phyloP scores from a whole-genome alignment of 23 tunicate genomes.

The Ascidia mentula region DNA sequence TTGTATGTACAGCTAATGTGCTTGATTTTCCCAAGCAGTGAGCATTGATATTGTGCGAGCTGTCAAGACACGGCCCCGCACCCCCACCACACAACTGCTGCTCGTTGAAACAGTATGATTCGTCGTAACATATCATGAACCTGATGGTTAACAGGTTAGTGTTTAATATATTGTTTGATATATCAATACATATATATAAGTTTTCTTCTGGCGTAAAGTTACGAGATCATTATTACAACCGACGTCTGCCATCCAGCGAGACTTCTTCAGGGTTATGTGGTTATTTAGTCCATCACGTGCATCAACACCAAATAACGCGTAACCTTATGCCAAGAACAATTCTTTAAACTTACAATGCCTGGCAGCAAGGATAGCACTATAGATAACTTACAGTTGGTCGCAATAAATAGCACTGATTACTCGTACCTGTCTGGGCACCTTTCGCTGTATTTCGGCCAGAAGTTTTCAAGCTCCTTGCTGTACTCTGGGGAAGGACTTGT shows the following conservation, averaged over 20 bases:
- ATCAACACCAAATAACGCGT: too few relatives aligned
- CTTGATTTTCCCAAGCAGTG: constrained; percentile 34
- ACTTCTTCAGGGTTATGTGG: too few relatives aligned
- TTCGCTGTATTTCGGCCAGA: constrained; percentile 26
- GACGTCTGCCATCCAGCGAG: neutral
- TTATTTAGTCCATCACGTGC: too few relatives aligned
- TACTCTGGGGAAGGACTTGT: constrained; percentile 38
- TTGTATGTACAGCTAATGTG: neutral
- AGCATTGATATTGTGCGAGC: constrained; percentile 52
- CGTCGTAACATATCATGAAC: constrained; percentile 43
- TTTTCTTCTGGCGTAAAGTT: neutral
- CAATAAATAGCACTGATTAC: neutral
- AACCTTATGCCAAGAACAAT: too few relatives aligned
- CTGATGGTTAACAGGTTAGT: neutral
- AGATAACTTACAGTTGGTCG: too few relatives aligned
- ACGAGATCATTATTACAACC: neutral
- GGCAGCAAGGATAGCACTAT: too few relatives aligned
- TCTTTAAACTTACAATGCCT: too few relatives aligned
- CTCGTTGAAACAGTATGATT: constrained; percentile 41
- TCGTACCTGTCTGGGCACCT: constrained; percentile 41
- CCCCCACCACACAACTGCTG: constrained; percentile 40
- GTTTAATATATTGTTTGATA: too few relatives aligned
- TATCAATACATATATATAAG: neutral
- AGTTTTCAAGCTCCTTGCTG: constrained; percentile 18
- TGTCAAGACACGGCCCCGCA: constrained; percentile 25